Conservation (phyloP, 2,113 vertebrate species). For the Dasyurus viverrinus region DNA sequence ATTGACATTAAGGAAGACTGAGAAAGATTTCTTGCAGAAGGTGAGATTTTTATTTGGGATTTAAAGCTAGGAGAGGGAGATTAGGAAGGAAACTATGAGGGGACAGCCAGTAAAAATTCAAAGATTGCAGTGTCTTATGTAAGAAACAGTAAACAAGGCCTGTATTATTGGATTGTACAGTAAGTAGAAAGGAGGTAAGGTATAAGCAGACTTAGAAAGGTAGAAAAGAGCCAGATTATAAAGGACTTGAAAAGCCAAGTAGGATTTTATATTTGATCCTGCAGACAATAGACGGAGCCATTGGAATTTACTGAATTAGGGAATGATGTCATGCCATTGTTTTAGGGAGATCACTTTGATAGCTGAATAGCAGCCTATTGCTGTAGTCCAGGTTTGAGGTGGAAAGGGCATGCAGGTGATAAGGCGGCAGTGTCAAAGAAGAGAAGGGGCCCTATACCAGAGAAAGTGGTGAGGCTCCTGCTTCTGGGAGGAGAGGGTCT, state of each 20-base stretch:
- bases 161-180: neutral
- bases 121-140: neutral
- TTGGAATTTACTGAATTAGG: neutral
- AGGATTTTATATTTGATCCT: neutral
- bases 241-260: neutral
- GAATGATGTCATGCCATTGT: neutral
- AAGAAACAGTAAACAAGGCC: neutral
- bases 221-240: neutral
- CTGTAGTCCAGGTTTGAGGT: neutral
- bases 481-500: neutral
- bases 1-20: neutral
- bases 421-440: neutral
- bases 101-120: neutral
- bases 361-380: neutral
- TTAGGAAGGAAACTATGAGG: neutral
- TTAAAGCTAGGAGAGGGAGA: neutral
- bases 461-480: neutral
- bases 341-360: neutral
- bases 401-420: neutral
- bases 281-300: neutral
- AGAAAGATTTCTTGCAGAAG: neutral
- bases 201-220: neutral
- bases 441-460: neutral
- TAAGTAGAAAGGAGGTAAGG: neutral
- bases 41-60: neutral